phyloP scores from a whole-genome alignment of 2,797 vertebrate genomes.

The Remorina albescens region DNA sequence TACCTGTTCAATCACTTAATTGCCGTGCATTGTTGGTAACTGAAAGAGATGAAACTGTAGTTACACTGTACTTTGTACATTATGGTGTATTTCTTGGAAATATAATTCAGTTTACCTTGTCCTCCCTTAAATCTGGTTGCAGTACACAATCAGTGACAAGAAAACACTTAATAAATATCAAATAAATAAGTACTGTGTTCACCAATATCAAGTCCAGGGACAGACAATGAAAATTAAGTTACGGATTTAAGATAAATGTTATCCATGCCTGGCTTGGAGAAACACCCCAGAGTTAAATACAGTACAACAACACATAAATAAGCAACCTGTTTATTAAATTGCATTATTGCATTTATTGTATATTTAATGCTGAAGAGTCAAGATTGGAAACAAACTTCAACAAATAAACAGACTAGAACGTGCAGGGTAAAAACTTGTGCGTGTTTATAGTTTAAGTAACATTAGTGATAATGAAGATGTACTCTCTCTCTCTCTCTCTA shows the following conservation, averaged over 20 bases:
- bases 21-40: background rate
- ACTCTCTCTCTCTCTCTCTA: slow-evolving; percentile 24
- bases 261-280: background rate
- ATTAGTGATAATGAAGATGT: slow-evolving; percentile 22
- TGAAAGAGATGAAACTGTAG: background rate
- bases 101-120: background rate
- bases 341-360: slow-evolving; percentile 43
- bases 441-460: slow-evolving; percentile 52
- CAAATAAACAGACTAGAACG: slow-evolving; percentile 27
- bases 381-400: slow-evolving; percentile 17
- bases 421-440: slow-evolving; percentile 60
- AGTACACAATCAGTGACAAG: background rate
- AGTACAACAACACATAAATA: slow-evolving; percentile 1
- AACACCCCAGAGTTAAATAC: background rate
- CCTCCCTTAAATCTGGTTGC: background rate
- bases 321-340: slow-evolving; percentile 33
- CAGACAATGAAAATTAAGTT: background rate
- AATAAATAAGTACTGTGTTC: background rate
- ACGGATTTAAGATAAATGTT: background rate
- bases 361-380: slow-evolving; percentile 18
- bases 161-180: background rate
- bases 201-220: background rate
- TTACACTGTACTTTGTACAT: background rate
- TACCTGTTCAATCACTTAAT: background rate
- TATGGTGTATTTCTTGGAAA: background rate